These are phyloP conservation scores for Phytoseiulus persimilis DNA, from an alignment of 2,888 invertebrate genomes.

Conservation along the genomic window DNA sequence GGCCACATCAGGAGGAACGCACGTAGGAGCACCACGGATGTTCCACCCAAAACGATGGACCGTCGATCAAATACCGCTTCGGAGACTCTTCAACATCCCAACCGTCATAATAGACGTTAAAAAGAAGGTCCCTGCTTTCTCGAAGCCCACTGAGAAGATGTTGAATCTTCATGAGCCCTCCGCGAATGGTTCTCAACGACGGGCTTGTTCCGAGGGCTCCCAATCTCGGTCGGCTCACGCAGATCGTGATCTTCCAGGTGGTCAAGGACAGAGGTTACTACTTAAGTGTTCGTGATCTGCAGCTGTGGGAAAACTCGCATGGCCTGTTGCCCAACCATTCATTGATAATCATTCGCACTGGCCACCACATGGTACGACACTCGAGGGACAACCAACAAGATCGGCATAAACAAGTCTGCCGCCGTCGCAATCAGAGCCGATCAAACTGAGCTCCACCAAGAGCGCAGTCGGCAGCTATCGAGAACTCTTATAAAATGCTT, in stretches of 20 bases:
- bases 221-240: too few species aligned
- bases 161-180: too few species aligned
- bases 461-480: neutral
- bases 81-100: slow-evolving; percentile 27
- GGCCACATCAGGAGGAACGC: slow-evolving; percentile 19
- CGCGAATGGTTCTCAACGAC: too few species aligned
- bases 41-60: slow-evolving; percentile 27
- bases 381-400: neutral
- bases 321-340: slow-evolving; percentile 25
- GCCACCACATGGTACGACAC: slow-evolving; percentile 17
- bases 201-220: too few species aligned
- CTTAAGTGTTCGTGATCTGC: slow-evolving; percentile 10
- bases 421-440: too few species aligned
- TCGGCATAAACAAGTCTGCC: neutral
- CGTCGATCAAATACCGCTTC: slow-evolving; percentile 13
- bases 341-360: slow-evolving; percentile 28
- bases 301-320: slow-evolving; percentile 29
- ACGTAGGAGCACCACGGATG: slow-evolving; percentile 9
- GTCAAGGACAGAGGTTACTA: slow-evolving; percentile 22
- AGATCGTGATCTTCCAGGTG: neutral
- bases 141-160: neutral
- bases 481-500: neutral
- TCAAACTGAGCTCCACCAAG: neutral
- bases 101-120: slow-evolving; percentile 26
- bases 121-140: slow-evolving; percentile 11